Evolutionary conservation across 2,888 invertebrate species (phyloP).

Genomic region (Luperina nickerlii): DNA sequence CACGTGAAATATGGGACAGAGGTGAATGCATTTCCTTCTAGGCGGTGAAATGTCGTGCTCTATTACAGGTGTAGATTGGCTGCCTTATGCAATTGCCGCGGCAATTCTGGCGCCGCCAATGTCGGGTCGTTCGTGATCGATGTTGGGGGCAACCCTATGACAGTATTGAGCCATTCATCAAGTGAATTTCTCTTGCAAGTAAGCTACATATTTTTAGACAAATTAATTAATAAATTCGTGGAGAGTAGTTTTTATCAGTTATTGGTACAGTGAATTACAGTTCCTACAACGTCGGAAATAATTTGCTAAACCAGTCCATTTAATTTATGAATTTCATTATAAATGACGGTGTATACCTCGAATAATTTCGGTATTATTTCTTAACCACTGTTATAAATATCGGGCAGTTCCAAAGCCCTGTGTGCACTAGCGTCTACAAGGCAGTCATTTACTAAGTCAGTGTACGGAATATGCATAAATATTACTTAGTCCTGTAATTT

Average conservation of each 20-base stretch:
- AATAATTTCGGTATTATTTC: slow-evolving; percentile 47
- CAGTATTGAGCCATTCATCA: slow-evolving; percentile 42
- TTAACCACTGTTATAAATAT: slow-evolving; percentile 51
- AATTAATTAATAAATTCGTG: background rate
- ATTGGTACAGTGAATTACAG: background rate
- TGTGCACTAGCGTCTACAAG: slow-evolving; percentile 44
- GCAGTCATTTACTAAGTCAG: slow-evolving; percentile 54
- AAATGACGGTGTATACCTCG: slow-evolving; percentile 7
- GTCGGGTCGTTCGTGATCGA: slow-evolving; percentile 53
- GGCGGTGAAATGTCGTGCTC: slow-evolving; percentile 57
- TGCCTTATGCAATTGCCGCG: slow-evolving; percentile 59
- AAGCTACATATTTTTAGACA: slow-evolving; percentile 7
- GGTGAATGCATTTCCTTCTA: slow-evolving; percentile 65
- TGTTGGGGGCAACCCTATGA: slow-evolving; percentile 22
- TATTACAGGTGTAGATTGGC: slow-evolving; percentile 54
- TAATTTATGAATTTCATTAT: slow-evolving; percentile 8
- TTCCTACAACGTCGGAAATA: background rate
- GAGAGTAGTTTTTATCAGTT: slow-evolving; percentile 2
- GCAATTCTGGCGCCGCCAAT: slow-evolving; percentile 42
- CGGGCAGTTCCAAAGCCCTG: slow-evolving; percentile 28
- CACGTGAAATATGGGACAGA: slow-evolving; percentile 68
- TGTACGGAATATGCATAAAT: slow-evolving; percentile 63
- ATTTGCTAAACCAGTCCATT: slow-evolving; percentile 19
- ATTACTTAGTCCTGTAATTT: slow-evolving; percentile 64
- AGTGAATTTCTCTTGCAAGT: slow-evolving; percentile 20